Evolutionary conservation across 1,140 invertebrate species (phyloP), one percentile per base, ranked within the genome.

Genomic region (Cyclargus thomasi): DNA sequence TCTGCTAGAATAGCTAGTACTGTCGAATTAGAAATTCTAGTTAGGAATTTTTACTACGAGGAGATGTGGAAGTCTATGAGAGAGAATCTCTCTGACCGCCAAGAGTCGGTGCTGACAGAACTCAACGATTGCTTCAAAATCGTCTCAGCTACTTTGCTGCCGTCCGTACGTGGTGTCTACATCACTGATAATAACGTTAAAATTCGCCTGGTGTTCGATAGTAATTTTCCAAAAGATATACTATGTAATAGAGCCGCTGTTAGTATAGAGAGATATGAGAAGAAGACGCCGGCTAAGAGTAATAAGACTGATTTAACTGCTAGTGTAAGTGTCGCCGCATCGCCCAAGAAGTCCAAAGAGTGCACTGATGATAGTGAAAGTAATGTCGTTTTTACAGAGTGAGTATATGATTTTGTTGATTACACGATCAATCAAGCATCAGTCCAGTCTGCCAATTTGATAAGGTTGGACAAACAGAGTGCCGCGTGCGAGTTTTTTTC

Each of bases 1-100:
- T 95, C 95, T 83, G 94, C 95, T 66, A 93, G 94, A 59, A 94
- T 98, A 70, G 94, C 96, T 5, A 94, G 95, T 77, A 93, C 93
- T 53, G 84, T 92, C 10, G 93, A 95, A 79, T 88, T 97, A 65
- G 94, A 95, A 76, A 93, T 94, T 53, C 92, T 95, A 70, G 94
- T 95, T 63, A 92, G 95, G 73, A 94, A 94, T 74, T 94, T 93
- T 69, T 96, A 95, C 73, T 94, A 95, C 69, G 95, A 95, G 72
- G 95, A 96, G 80, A 95, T 95, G 92, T 87, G 94, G 62, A 94
- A 94, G 63, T 94, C 93, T 8, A 88, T 95, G 23, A 92, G 93
- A 74, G 78, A 82, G 10, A 81, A 88, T 29, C 78, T 91, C 16
- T 67, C 73, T 6, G 83, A 85, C 35, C 92, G 92, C 69, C 75